Percentiles rank a stretch among this genome's conserved stretches.
Conservation (phyloP, 2,888 invertebrate species). For the Eurytoma adleriae region DNA sequence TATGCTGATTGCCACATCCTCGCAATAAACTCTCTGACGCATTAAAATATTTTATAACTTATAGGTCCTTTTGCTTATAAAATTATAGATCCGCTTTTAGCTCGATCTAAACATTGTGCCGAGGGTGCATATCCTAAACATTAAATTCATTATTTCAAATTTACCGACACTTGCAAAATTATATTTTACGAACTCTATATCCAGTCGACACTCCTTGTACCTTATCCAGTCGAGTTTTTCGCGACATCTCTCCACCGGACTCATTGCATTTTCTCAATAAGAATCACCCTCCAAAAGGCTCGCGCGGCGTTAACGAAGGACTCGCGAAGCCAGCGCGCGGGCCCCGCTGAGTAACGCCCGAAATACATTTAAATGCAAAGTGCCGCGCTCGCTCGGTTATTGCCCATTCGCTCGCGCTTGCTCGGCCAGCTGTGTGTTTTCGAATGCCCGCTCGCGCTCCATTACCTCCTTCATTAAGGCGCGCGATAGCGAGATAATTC, state of each 20-base stretch:
- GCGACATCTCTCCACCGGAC: background rate
- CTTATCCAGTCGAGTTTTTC: background rate
- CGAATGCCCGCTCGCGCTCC: slow-evolving; percentile 58
- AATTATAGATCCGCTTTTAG: too few relatives aligned
- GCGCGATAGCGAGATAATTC: slow-evolving; percentile 41
- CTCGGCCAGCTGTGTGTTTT: slow-evolving; percentile 33
- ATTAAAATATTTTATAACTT: too few relatives aligned
- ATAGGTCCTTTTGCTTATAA: too few relatives aligned
- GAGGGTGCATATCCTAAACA: too few relatives aligned
- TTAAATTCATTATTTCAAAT: too few relatives aligned
- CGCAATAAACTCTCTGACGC: too few relatives aligned
- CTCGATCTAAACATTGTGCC: too few relatives aligned
- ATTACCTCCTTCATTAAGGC: slow-evolving; percentile 60
- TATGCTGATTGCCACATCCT: too few relatives aligned
- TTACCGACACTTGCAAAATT: too few relatives aligned
- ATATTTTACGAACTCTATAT: too few relatives aligned
- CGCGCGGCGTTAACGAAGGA: slow-evolving; percentile 62
- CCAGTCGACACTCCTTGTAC: too few relatives aligned
- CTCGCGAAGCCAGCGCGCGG: slow-evolving; percentile 56
- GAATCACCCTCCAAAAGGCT: background rate
- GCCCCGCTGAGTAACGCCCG: slow-evolving; percentile 56
- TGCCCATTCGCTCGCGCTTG: background rate
- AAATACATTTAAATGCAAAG: slow-evolving; percentile 63
- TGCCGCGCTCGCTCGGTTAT: slow-evolving; percentile 47
- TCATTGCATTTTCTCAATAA: background rate